A percentile compares a stretch with the other conserved stretches of the same genome.
Evolutionary conservation across 2,797 vertebrate species (phyloP).

Genomic region (Peromyscus aztecus): DNA sequence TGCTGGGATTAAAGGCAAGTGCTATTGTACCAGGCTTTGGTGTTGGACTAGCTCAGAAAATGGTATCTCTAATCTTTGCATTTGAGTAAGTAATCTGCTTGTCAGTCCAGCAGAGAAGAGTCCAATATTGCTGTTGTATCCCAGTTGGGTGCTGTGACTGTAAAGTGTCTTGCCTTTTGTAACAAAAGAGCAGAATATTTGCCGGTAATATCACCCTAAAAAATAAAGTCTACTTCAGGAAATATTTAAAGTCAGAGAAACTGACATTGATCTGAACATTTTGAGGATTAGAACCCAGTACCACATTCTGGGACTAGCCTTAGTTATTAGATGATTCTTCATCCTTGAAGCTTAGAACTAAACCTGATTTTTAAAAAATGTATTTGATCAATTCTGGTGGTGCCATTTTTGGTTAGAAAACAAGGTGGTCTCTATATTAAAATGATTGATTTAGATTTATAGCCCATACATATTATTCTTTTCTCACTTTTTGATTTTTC

Average conservation of each 20-base stretch:
- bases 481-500: too few relatives aligned
- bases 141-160: neutral
- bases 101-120: neutral
- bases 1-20: neutral
- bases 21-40: neutral
- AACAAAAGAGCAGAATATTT: neutral
- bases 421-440: neutral
- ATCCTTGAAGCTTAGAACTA: neutral
- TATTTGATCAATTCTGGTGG: neutral
- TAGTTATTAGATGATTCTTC: neutral
- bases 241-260: neutral
- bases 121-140: neutral
- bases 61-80: neutral
- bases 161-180: neutral
- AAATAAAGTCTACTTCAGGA: neutral
- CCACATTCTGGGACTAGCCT: neutral
- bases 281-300: slow-evolving; percentile 24
- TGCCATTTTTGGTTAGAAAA: neutral
- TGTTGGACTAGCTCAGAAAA: slow-evolving; percentile 50
- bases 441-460: neutral
- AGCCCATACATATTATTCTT: neutral
- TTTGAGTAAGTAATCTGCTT: slow-evolving; percentile 33
- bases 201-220: neutral
- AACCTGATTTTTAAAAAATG: neutral
- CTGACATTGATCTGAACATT: neutral